phyloP scores from a whole-genome alignment of 2,888 invertebrate species.

The Scotopteryx bipunctaria region DNA sequence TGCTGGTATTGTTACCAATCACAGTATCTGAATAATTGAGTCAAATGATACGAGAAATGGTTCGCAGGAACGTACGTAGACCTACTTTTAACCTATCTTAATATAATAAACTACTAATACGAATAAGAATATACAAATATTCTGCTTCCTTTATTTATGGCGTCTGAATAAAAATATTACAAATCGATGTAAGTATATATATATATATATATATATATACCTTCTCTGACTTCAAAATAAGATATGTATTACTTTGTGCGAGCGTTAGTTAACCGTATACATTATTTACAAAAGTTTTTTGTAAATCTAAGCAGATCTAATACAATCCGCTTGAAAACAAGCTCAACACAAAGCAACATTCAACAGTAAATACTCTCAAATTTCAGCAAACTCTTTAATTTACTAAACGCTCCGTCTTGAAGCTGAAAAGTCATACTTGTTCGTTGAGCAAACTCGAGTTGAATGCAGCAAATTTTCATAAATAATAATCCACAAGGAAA shows the following conservation, averaged over 20 bases:
- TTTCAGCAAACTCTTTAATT: conserved; percentile 24
- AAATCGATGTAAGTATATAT: no score
- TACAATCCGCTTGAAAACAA: neutral
- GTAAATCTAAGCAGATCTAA: neutral
- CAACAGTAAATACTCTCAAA: conserved; percentile 16
- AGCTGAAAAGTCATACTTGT: conserved; percentile 22
- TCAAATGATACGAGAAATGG: neutral
- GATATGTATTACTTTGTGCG: no score
- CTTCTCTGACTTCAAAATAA: no score
- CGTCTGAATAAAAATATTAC: no score
- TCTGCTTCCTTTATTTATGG: no score
- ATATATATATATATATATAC: no score
- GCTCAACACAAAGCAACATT: conserved; percentile 3
- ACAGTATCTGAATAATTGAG: conserved; percentile 23
- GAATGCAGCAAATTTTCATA: conserved; percentile 29
- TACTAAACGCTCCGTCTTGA: conserved; percentile 22
- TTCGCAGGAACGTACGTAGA: no score
- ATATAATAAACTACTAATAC: no score
- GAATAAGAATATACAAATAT: no score
- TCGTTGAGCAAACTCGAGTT: conserved; percentile 19
- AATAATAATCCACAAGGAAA: conserved; percentile 30
- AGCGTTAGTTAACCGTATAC: no score
- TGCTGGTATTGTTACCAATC: conserved; percentile 31
- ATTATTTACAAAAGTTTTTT: no score
- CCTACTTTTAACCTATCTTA: no score